phyloP scores from a whole-genome alignment of 1,140 invertebrate genomes.

The Drosophila carrolli region DNA sequence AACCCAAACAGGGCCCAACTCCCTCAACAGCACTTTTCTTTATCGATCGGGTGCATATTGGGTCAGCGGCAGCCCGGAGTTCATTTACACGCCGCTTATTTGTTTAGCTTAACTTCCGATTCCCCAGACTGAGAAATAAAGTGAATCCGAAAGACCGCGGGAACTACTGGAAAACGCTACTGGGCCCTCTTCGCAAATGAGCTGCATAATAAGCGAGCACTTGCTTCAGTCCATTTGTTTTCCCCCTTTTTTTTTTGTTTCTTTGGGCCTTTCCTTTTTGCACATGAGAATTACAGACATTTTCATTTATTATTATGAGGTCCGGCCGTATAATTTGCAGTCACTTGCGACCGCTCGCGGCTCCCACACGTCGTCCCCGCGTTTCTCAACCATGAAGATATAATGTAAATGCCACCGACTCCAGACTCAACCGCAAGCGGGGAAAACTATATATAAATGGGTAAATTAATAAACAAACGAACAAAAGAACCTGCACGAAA shows the following conservation, averaged over 20 bases:
- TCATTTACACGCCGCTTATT: constrained; percentile 74
- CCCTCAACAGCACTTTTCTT: constrained; percentile 47
- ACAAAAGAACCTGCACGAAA: constrained; percentile 44
- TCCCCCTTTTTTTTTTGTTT: constrained; percentile 1
- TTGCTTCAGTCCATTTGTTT: constrained; percentile 35
- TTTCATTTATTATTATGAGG: constrained; percentile 79
- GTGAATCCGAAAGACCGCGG: constrained; percentile 16
- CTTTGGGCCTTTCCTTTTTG: constrained; percentile 22
- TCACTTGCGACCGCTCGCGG: constrained; percentile 48
- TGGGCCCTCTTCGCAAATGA: constrained; percentile 58
- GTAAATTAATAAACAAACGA: constrained; percentile 57
- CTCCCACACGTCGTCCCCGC: constrained; percentile 53
- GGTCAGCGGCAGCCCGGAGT: constrained; percentile 74
- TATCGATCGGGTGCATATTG: constrained; percentile 55
- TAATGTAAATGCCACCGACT: constrained; percentile 45
- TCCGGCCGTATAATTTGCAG: constrained; percentile 75
- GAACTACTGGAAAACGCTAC: constrained; percentile 20
- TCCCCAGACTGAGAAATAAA: constrained; percentile 23
- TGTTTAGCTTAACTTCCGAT: constrained; percentile 77
- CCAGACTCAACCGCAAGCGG: constrained; percentile 48
- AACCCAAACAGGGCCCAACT: constrained; percentile 30
- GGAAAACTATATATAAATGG: constrained; percentile 37
- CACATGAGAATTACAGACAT: constrained; percentile 81
- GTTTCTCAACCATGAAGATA: constrained; percentile 57
- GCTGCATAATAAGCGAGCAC: constrained; percentile 72